phyloP scores from a whole-genome alignment of 2,113 vertebrate species.

The Brienomyrus longianalis region DNA sequence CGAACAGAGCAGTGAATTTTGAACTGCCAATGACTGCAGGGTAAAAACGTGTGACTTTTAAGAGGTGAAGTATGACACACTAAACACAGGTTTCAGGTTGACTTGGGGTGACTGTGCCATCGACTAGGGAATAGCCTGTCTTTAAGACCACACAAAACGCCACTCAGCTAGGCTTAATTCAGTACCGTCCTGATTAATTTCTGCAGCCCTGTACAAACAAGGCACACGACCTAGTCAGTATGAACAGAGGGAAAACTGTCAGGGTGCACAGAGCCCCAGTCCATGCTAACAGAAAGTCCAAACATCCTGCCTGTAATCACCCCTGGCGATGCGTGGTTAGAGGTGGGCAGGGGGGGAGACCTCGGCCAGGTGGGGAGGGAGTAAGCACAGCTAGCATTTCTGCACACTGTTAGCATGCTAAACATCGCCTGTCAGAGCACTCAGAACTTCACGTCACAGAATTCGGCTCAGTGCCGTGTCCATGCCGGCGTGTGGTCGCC shows the following conservation, averaged over 20 bases:
- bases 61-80: not conserved
- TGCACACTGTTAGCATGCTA: conserved; percentile 5
- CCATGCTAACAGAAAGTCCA: conserved; percentile 23
- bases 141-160: conserved; percentile 26
- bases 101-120: not conserved
- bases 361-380: not conserved
- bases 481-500: conserved; percentile 15
- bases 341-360: not conserved
- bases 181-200: conserved; percentile 22
- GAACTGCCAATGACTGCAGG: not conserved
- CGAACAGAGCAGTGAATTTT: not conserved
- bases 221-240: not conserved
- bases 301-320: conserved; percentile 15
- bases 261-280: not conserved
- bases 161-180: conserved; percentile 15
- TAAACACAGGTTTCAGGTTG: not conserved
- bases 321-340: conserved; percentile 2
- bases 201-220: conserved; percentile 17
- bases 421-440: not conserved
- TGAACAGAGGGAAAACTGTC: conserved; percentile 17
- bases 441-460: not conserved
- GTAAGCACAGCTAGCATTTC: not conserved
- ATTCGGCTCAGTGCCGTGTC: not conserved
- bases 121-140: not conserved
- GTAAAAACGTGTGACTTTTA: not conserved